Conservation (phyloP, 1,140 invertebrate genomes). For the Phymorhynchus buccinoides region DNA sequence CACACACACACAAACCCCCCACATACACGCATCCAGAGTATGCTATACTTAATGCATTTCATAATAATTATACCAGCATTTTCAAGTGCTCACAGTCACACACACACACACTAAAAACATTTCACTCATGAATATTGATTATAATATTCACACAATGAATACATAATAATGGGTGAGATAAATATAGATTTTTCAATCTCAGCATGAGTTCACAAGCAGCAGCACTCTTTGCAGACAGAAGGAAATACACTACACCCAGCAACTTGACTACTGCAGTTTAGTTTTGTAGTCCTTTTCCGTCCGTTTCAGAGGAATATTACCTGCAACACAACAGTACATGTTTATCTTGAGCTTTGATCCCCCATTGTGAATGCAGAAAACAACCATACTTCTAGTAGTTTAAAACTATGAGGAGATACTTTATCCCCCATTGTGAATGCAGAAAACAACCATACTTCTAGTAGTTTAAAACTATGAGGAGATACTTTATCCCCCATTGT, state of each 20-base stretch:
- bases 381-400: not conserved
- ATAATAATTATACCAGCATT: no score
- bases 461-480: not conserved
- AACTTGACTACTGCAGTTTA: slow-evolving; percentile 12
- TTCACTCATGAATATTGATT: no score
- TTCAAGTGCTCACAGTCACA: no score
- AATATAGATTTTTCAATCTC: no score
- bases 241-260: not conserved
- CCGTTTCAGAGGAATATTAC: slow-evolving; percentile 60
- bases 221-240: not conserved
- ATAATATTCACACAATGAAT: no score
- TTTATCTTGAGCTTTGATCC: no score
- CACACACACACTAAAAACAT: not conserved
- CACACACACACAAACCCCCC: no score
- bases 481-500: not conserved
- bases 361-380: not conserved
- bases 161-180: no score
- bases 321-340: slow-evolving; percentile 45
- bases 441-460: not conserved
- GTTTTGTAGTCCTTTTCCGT: slow-evolving; percentile 53
- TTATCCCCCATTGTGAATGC: no score
- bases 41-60: no score
- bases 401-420: not conserved
- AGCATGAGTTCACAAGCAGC: no score
- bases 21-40: no score